Evolutionary conservation across 1,140 invertebrate genomes (phyloP), one percentile per base, ranked within the genome.

Genomic region (Chrysomallon squamiferum): DNA sequence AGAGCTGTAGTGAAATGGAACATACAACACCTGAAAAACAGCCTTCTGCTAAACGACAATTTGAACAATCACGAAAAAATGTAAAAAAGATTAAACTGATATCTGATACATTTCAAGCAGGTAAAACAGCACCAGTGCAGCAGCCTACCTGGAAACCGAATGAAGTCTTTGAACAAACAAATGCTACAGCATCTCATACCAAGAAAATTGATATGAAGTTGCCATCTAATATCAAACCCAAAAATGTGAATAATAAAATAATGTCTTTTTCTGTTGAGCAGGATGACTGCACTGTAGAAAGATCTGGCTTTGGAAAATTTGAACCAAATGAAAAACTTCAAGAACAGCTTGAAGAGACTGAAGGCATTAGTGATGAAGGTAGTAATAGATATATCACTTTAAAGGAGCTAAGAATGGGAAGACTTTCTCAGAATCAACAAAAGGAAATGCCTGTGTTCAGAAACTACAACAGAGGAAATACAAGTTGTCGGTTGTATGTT

Each of bases 391-490:
- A 68, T 35, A 63, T 72, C 38, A 65, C 70, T 32, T 54, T 33
- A 2, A 59, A 50, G 11, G 70, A 68, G 38, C 45, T 72, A 3
- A 50, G 35, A 7, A 65, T 52, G 25, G 66, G 49, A 50, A 61
- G 63, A 30, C 38, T 72, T n/a, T 63, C 77, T 69, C 32, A 68
- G 20, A 38, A 62, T 87, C 92, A 96, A 85, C 90, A 93, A 83
- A 90, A 90, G 77, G 82, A 92, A 11, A 83, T 94, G 59, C 89
- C 92, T 49, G 91, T 95, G 20, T 97, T 94, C 73, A 94, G 93
- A 83, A 95, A 94, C 78, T 97, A 97, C 85, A 88, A 92, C 72
- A 81, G 89, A 30, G 95, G 95, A 18, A 88, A 91, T 49, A 91
- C 93, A 18, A 93, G 92, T 9, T 90, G 93, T 65, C 72, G 84